Conservation (phyloP, 64 coral and sea anemone genomes). For the Astreopora myriophthalma region DNA sequence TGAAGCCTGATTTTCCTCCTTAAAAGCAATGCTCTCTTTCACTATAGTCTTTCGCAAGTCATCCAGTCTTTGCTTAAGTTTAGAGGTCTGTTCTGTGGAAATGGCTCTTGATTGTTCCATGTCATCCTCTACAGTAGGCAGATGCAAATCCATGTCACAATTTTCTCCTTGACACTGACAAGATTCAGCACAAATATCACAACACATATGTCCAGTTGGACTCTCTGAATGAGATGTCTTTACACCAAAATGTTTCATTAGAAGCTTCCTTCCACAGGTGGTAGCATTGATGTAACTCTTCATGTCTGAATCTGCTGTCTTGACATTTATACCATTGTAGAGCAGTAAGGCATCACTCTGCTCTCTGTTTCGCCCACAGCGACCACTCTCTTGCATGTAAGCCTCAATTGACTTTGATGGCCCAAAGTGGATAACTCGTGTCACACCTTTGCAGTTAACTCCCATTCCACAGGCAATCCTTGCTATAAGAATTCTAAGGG, state of each 20-base stretch:
- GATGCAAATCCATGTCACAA: conserved; percentile 29
- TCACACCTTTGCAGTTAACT: conserved; percentile 4
- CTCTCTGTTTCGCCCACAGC: conserved; percentile 2
- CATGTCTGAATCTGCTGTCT: neutral
- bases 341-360: neutral
- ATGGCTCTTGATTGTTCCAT: neutral
- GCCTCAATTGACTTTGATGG: conserved; percentile 18
- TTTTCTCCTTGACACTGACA: conserved; percentile 6
- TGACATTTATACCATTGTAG: neutral
- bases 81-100: neutral
- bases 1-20: neutral
- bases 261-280: neutral
- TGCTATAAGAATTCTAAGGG: neutral
- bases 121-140: neutral
- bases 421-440: conserved; percentile 3
- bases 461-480: neutral
- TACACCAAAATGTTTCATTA: conserved; percentile 1
- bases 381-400: conserved; percentile 20
- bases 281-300: neutral
- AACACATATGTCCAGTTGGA: conserved; percentile 15
- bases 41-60: conserved; percentile 6
- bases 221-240: neutral
- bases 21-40: neutral
- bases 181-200: neutral
- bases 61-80: conserved; percentile 15